Percentiles rank a stretch among this genome's conserved stretches.
phyloP scores from a whole-genome alignment of 2,113 vertebrate genomes.

The Cacatua alba region DNA sequence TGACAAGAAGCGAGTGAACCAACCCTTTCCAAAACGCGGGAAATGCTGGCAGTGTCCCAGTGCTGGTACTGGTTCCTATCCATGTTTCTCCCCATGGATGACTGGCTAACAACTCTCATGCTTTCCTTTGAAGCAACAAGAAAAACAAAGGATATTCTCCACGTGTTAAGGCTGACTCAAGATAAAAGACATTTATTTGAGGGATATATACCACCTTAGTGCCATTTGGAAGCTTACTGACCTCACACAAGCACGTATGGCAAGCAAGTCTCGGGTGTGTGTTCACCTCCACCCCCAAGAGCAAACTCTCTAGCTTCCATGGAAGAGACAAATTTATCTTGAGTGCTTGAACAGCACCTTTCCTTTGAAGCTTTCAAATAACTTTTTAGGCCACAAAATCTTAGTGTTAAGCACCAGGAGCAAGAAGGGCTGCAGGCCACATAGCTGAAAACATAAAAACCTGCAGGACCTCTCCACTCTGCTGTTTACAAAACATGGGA shows the following conservation, averaged over 20 bases:
- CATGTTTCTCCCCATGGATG: background rate
- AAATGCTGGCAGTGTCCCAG: background rate
- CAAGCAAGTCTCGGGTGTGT: background rate
- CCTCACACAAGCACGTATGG: fast-evolving
- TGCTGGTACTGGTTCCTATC: background rate
- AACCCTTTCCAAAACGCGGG: background rate
- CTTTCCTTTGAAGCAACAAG: fast-evolving
- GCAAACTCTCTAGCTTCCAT: background rate
- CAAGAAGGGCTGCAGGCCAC: background rate
- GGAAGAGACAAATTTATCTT: background rate
- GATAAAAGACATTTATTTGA: background rate
- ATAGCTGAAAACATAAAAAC: background rate
- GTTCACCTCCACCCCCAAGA: background rate
- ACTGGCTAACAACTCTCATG: fast-evolving
- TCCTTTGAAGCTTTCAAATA: background rate
- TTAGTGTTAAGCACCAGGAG: background rate
- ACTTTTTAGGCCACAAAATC: background rate
- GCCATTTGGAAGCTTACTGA: background rate
- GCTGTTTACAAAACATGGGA: background rate
- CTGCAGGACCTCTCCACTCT: background rate
- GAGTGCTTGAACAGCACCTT: background rate
- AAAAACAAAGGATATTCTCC: background rate
- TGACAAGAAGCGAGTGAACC: background rate
- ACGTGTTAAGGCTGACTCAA: fast-evolving
- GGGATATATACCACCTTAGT: background rate